These are phyloP conservation scores for Phyto melanocephala DNA, from an alignment of 2,888 invertebrate genomes.

Conservation along the genomic window DNA sequence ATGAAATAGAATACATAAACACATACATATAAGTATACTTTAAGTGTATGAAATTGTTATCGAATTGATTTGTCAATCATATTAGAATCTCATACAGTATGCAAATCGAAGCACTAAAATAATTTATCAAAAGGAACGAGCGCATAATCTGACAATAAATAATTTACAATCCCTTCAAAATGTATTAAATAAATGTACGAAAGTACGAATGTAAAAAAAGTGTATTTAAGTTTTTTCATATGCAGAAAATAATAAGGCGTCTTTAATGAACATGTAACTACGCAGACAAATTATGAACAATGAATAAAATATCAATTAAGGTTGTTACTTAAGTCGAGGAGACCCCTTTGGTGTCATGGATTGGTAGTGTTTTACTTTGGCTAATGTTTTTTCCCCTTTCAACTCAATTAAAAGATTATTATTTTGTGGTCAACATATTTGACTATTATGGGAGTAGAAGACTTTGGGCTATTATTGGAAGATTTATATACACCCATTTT, in stretches of 20 bases:
- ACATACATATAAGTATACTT: no score
- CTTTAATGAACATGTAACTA: not conserved
- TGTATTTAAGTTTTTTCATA: no score
- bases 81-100: not conserved
- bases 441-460: not conserved
- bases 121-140: no score
- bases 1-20: no score
- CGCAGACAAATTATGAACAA: no score
- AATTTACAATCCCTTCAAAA: no score
- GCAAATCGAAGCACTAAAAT: no score
- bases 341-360: no score
- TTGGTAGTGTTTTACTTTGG: no score
- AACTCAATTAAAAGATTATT: constrained; percentile 42
- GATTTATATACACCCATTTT: constrained; percentile 20
- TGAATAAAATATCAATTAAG: constrained; percentile 18
- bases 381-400: not conserved
- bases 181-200: no score
- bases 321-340: not conserved
- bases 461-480: not conserved
- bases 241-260: not conserved
- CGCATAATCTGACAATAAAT: no score
- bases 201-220: no score
- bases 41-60: not conserved
- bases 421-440: constrained; percentile 19
- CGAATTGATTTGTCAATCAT: not conserved